Evolutionary conservation across 2,113 vertebrate genomes (phyloP).

Genomic region (Grantiella picta): DNA sequence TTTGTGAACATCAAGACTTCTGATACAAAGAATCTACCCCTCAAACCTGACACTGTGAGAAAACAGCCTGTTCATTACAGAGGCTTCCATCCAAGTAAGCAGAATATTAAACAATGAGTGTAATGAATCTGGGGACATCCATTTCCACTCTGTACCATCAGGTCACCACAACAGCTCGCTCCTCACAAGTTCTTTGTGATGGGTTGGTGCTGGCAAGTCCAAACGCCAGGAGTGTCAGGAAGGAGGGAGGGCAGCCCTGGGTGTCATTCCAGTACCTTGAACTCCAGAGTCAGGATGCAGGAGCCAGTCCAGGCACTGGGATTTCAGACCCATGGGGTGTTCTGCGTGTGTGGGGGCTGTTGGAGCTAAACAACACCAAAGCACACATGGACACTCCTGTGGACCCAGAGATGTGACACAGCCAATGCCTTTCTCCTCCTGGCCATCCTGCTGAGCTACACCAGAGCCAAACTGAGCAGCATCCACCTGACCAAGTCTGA

Average conservation of each 20-base stretch:
- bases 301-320: accelerated
- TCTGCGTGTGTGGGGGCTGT: accelerated
- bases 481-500: accelerated
- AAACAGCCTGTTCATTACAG: neutral
- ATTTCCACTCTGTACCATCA: neutral
- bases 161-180: accelerated
- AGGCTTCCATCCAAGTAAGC: neutral
- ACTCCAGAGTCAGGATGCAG: neutral
- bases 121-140: neutral
- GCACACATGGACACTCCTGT: accelerated
- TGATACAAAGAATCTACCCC: neutral
- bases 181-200: neutral
- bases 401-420: neutral
- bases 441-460: neutral
- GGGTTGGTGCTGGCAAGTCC: neutral
- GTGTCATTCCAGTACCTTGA: accelerated
- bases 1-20: neutral
- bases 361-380: accelerated
- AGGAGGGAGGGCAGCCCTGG: neutral
- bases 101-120: neutral
- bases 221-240: accelerated
- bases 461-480: neutral
- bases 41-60: neutral
- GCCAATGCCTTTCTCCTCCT: accelerated
- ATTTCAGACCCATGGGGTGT: accelerated